A percentile compares a stretch with the other conserved stretches of the same genome.
Evolutionary conservation across 2,113 vertebrate genomes (phyloP).

Genomic region (Esox niger): DNA sequence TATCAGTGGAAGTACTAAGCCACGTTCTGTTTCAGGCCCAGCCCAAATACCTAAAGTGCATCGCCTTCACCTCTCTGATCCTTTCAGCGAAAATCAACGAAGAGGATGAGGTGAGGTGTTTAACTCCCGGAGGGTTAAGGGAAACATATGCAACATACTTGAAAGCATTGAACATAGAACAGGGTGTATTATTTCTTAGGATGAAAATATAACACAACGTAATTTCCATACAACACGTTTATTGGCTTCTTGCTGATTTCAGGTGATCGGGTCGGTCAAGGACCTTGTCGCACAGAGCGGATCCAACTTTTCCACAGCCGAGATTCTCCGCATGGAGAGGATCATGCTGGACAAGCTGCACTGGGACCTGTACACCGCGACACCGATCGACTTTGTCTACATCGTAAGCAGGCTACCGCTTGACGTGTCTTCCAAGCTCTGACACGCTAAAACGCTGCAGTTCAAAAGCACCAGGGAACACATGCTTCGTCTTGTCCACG

Average conservation of each 20-base stretch:
- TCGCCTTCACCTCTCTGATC: conserved; percentile 75
- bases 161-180: too few species aligned
- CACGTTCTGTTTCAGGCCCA: conserved; percentile 64
- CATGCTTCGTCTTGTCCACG: conserved; percentile 22
- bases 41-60: conserved; percentile 74
- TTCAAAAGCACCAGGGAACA: conserved; percentile 51
- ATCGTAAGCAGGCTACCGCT: conserved; percentile 75
- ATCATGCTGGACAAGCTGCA: conserved; percentile 83
- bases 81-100: conserved; percentile 80
- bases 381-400: conserved; percentile 82
- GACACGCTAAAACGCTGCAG: conserved; percentile 31
- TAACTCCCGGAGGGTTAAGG: not conserved
- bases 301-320: conserved; percentile 78
- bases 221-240: conserved; percentile 62
- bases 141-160: too few species aligned
- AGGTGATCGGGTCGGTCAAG: conserved; percentile 81
- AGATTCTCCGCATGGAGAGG: conserved; percentile 86
- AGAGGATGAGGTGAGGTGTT: conserved; percentile 76
- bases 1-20: not conserved
- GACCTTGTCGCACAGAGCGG: conserved; percentile 77
- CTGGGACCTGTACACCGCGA: conserved; percentile 82
- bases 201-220: conserved; percentile 4
- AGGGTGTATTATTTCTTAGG: not conserved
- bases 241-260: conserved; percentile 65
- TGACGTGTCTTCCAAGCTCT: not conserved